These are phyloP conservation scores for Ceratosolen solmsi DNA, from an alignment of 1,140 invertebrate species.

Conservation along the genomic window DNA sequence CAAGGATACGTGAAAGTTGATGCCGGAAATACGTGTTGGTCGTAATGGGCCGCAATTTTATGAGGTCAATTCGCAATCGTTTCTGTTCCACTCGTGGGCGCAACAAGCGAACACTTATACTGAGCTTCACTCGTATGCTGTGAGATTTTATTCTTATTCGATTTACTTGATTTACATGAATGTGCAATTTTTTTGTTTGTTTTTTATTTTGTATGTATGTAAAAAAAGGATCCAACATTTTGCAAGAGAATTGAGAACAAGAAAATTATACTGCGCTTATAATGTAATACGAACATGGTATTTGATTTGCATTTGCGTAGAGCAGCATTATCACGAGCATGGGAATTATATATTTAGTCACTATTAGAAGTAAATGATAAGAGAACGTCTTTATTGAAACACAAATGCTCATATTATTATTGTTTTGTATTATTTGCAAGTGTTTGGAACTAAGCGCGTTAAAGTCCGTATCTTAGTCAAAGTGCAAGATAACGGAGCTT, in stretches of 20 bases:
- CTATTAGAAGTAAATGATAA: constrained; percentile 1
- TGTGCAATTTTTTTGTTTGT: neutral
- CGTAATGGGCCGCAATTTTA: neutral
- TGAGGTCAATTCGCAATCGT: neutral
- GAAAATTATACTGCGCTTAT: neutral
- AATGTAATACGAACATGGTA: neutral
- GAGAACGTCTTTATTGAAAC: neutral
- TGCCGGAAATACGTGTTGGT: neutral
- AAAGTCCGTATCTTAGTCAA: neutral
- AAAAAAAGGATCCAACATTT: neutral
- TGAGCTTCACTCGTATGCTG: neutral
- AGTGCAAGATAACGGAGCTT: neutral
- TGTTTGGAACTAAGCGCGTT: neutral
- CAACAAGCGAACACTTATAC: neutral
- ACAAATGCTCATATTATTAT: neutral
- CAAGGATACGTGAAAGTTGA: neutral
- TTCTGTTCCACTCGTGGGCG: neutral
- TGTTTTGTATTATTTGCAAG: too few relatives aligned
- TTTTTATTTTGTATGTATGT: too few relatives aligned
- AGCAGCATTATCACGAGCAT: neutral
- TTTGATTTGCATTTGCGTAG: neutral
- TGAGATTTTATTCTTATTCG: neutral
- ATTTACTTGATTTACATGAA: neutral
- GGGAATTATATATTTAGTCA: neutral
- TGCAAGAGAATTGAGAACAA: neutral